Evolutionary conservation across 1,140 invertebrate genomes (phyloP).

Genomic region (Rhyacophila brunnea): DNA sequence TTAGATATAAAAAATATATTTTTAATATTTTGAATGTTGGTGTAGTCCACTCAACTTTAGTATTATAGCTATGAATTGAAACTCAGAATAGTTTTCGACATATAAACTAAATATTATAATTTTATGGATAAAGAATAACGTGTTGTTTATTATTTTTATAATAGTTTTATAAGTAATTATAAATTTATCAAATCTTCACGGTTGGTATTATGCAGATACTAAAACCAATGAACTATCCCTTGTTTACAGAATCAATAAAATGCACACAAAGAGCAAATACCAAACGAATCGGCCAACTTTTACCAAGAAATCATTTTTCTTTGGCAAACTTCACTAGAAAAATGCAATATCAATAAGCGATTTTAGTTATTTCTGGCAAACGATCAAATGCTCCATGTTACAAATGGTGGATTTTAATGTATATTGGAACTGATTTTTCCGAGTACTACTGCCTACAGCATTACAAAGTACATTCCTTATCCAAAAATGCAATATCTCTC

Average conservation of each 20-base stretch:
- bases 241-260: conserved; percentile 13
- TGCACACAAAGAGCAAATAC: conserved; percentile 20
- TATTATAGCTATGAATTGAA: too few species aligned
- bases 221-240: too few species aligned
- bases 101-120: too few species aligned
- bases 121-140: too few species aligned
- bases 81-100: too few species aligned
- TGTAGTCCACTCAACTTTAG: too few species aligned
- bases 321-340: conserved; percentile 30
- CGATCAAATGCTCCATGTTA: conserved; percentile 30
- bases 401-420: conserved; percentile 30
- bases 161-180: too few species aligned
- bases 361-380: conserved; percentile 35
- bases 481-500: neutral
- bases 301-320: conserved; percentile 34
- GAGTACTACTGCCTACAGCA: conserved; percentile 25
- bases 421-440: conserved; percentile 30
- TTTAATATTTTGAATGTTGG: too few species aligned
- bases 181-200: too few species aligned
- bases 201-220: too few species aligned
- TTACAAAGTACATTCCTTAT: conserved; percentile 22
- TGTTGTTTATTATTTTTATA: too few species aligned
- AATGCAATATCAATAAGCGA: conserved; percentile 35
- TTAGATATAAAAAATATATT: too few species aligned
- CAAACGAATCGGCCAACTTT: conserved; percentile 23